Evolutionary conservation across 2,797 vertebrate species (phyloP).

Genomic region (Sebastes iracundus): DNA sequence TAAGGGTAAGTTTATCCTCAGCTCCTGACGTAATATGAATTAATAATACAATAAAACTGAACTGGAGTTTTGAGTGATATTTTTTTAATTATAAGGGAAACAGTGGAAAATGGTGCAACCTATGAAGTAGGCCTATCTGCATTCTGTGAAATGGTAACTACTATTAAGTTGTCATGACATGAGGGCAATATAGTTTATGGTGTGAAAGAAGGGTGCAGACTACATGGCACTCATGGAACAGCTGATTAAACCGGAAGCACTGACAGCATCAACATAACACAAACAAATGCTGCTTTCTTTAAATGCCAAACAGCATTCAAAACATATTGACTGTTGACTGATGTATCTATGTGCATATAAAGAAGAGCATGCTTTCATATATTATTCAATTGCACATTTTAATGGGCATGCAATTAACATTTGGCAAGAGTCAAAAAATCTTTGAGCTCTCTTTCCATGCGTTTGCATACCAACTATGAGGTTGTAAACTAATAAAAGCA

Average conservation of each 20-base stretch:
- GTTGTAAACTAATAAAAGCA: background rate
- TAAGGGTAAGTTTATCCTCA: background rate
- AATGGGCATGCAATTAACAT: background rate
- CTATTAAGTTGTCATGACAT: background rate
- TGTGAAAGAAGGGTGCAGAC: conserved; percentile 1
- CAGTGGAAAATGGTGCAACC: background rate
- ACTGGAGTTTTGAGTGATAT: background rate
- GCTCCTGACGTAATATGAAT: background rate
- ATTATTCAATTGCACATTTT: background rate
- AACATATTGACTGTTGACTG: background rate
- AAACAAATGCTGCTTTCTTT: background rate
- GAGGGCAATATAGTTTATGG: background rate
- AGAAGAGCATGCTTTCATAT: background rate
- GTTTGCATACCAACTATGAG: background rate
- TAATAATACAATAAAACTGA: background rate
- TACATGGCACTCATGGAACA: conserved; percentile 42
- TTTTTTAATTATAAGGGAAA: background rate
- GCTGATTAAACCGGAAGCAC: conserved; percentile 62
- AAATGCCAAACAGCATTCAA: background rate
- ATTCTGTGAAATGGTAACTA: background rate
- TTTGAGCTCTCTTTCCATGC: background rate
- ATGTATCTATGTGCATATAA: background rate
- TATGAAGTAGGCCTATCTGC: background rate
- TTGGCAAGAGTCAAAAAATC: background rate
- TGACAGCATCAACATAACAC: conserved; percentile 6